Percentiles rank a stretch among this genome's conserved stretches.
These are phyloP conservation scores for Rutilus rutilus DNA, from an alignment of 2,113 vertebrate genomes.

Conservation along the genomic window DNA sequence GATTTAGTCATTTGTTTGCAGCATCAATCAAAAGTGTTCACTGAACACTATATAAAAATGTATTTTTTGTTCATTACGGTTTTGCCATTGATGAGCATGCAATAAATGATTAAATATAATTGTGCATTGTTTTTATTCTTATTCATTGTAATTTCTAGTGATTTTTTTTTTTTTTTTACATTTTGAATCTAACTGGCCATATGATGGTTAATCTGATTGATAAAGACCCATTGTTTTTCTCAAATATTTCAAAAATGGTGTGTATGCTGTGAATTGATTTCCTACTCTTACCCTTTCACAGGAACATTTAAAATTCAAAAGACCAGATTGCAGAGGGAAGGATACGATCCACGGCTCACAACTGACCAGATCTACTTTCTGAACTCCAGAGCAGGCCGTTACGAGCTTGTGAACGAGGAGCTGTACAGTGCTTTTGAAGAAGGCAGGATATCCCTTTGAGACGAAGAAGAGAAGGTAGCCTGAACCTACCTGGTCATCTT, in stretches of 20 bases:
- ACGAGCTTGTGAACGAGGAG: constrained; percentile 77
- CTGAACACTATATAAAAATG: not conserved
- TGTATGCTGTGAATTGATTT: not conserved
- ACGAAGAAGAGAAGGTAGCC: not conserved
- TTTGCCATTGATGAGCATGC: not conserved
- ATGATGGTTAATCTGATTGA: not conserved
- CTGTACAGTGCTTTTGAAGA: constrained; percentile 74
- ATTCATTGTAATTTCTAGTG: not conserved
- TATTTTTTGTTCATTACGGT: not conserved
- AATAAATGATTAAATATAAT: not conserved
- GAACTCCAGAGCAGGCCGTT: constrained; percentile 76
- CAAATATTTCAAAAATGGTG: not conserved
- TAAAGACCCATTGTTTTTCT: not conserved
- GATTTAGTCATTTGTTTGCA: not conserved
- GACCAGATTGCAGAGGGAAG: constrained; percentile 81
- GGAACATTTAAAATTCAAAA: constrained; percentile 93
- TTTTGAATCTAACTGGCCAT: too few relatives aligned
- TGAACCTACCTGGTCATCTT: not conserved
- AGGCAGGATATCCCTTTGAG: constrained; percentile 74
- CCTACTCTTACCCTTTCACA: constrained; percentile 51
- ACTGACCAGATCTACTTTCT: constrained; percentile 82
- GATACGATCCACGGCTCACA: constrained; percentile 75
- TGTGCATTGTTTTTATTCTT: not conserved
- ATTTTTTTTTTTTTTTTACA: too few relatives aligned
- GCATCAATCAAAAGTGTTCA: not conserved